phyloP scores from a whole-genome alignment of 2,888 invertebrate species.

The Oxytorus armatus region DNA sequence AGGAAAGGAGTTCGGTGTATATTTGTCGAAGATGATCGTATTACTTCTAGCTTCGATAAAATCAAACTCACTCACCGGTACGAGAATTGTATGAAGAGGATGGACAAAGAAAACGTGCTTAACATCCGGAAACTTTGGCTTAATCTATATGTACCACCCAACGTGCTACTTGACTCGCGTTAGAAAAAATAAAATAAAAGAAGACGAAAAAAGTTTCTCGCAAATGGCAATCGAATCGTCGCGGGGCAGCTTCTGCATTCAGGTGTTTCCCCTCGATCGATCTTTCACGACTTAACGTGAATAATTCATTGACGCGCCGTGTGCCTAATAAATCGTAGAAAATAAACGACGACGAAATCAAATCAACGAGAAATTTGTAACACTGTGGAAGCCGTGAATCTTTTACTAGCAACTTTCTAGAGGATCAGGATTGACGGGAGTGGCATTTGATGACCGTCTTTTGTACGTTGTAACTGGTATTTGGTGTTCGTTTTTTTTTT shows the following conservation, averaged over 20 bases:
- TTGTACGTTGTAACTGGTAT: too few relatives aligned
- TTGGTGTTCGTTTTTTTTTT: too few relatives aligned
- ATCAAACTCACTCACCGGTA: constrained; percentile 5
- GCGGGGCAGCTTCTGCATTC: constrained; percentile 3
- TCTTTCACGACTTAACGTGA: constrained; percentile 56
- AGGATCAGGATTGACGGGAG: too few relatives aligned
- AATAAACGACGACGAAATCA: constrained; percentile 13
- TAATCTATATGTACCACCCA: constrained; percentile 14
- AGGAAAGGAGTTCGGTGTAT: background rate
- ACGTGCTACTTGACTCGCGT: constrained; percentile 37
- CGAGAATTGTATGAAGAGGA: background rate
- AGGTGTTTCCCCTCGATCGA: constrained; percentile 47
- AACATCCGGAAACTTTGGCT: constrained; percentile 37
- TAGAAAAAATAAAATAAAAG: constrained; percentile 14
- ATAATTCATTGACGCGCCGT: constrained; percentile 49
- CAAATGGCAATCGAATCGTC: constrained; percentile 54
- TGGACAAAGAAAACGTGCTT: constrained; percentile 48
- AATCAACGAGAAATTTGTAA: constrained; percentile 17
- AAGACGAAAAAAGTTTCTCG: constrained; percentile 22
- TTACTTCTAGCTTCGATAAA: constrained; percentile 25
- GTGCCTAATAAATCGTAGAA: constrained; percentile 45
- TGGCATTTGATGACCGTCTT: too few relatives aligned
- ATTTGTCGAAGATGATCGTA: constrained; percentile 39
- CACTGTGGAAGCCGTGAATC: too few relatives aligned
- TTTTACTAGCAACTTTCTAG: too few relatives aligned